Evolutionary conservation across 2,113 vertebrate genomes (phyloP).

Genomic region (Phalacrocorax aristotelis): DNA sequence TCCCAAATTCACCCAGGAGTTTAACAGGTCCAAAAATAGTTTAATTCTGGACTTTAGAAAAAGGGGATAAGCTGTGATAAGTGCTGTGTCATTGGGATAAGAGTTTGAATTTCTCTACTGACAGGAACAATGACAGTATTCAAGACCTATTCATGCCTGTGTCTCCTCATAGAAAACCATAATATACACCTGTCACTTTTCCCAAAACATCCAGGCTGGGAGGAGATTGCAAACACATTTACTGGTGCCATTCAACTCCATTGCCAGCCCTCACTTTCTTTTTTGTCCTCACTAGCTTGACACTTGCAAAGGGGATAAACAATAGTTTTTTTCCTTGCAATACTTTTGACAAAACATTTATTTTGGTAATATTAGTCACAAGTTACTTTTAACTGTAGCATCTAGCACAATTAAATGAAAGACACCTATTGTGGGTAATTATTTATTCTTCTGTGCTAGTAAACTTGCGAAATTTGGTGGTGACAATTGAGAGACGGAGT

Average conservation of each 20-base stretch:
- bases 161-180: not conserved
- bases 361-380: not conserved
- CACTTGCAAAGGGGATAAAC: not conserved
- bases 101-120: not conserved
- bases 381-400: not conserved
- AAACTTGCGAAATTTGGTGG: not conserved
- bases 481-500: not conserved
- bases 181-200: not conserved
- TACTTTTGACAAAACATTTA: not conserved
- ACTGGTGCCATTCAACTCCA: not conserved
- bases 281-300: not conserved
- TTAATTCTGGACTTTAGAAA: not conserved
- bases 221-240: not conserved
- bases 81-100: not conserved
- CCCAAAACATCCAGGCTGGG: not conserved
- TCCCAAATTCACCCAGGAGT: not conserved
- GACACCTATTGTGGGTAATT: not conserved
- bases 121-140: not conserved
- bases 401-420: not conserved
- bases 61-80: not conserved
- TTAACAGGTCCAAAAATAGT: not conserved
- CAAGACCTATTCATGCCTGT: not conserved
- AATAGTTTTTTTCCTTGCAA: not conserved
- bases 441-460: not conserved
- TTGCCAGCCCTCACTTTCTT: not conserved